Base-by-base conservation (phyloP, 1,140 invertebrate species). In the Lineus longissimus region DNA sequence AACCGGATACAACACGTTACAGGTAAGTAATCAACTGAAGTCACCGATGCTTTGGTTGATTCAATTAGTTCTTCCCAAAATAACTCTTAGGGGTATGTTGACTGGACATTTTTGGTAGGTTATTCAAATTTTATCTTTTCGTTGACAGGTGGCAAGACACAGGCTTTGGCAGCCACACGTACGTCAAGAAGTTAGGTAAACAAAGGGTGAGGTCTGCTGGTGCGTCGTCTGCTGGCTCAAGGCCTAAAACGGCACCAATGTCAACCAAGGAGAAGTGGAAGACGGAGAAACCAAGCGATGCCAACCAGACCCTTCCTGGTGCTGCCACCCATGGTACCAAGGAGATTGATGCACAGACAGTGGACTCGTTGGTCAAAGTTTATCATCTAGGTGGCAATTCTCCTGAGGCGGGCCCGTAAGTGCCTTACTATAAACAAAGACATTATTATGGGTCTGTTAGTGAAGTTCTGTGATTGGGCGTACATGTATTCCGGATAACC, bases 161-260 rank as follows among this genome's bases (percentile, higher is more conserved):
- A 25, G 63, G 68, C 45, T 73, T 72, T 69, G 73, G 73, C 30
- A 64, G 68, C 23, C 72, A 72, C 61, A 73, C 73, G 0, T 75
- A 71, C 61, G 60, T 73, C 13, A 70, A 75, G 59, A 72, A 68
- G 27, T 57, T 70, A 62, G 59, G 30, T 57, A 56, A 30, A 23
- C 41, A 43, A 31, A 19, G 47, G n/a, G 25, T 55, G 30, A 59
- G 70, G 17, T 64, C 66, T 55, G 68, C 66, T 17, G 71, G 73
- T 1, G 63, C 58, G 19, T 70, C 70, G 27, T 66, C 69, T 62
- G 71, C 68, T 33, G 67, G 71, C 15, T 63, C 59, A 30, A 57
- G 73, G 41, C 73, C 73, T 15, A 73, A 72, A 62, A 75, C 73
- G 2, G 73, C 73, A 31, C 70, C 73, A 0, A 43, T 65, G 7